Conservation (phyloP, 2,797 vertebrate genomes). For the Crenuchus spilurus region DNA sequence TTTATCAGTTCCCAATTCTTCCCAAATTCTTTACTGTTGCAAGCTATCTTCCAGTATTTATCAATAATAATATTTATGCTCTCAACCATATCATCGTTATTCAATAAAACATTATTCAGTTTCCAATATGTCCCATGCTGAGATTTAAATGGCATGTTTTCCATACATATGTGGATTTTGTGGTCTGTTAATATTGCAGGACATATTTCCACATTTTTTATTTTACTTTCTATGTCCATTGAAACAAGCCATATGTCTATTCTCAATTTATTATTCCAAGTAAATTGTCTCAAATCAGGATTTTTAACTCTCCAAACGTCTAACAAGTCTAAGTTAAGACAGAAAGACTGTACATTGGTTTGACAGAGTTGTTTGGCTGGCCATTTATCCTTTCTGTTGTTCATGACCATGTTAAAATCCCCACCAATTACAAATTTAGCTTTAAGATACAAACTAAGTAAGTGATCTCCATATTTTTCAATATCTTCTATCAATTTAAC, state of each 20-base stretch:
- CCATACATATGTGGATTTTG: neutral
- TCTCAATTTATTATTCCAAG: constrained; percentile 1
- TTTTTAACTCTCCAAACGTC: neutral
- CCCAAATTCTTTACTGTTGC: neutral
- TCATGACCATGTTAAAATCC: neutral
- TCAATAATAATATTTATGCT: neutral
- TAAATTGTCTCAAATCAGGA: neutral
- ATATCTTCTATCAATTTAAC: no score
- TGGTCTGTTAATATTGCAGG: neutral
- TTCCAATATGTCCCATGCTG: neutral
- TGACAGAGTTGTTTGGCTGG: neutral
- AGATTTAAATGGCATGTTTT: neutral
- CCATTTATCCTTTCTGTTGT: neutral
- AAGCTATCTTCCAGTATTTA: neutral
- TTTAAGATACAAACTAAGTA: no score
- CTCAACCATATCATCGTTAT: neutral
- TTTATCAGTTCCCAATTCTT: neutral
- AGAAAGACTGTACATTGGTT: neutral
- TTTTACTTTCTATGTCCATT: neutral
- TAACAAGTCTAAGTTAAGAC: neutral
- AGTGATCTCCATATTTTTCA: no score
- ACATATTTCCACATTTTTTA: no score
- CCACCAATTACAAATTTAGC: no score
- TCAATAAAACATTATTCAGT: neutral
- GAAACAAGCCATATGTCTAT: neutral